phyloP scores from a whole-genome alignment of 1,140 invertebrate species.

The Drosophila chauvacae region DNA sequence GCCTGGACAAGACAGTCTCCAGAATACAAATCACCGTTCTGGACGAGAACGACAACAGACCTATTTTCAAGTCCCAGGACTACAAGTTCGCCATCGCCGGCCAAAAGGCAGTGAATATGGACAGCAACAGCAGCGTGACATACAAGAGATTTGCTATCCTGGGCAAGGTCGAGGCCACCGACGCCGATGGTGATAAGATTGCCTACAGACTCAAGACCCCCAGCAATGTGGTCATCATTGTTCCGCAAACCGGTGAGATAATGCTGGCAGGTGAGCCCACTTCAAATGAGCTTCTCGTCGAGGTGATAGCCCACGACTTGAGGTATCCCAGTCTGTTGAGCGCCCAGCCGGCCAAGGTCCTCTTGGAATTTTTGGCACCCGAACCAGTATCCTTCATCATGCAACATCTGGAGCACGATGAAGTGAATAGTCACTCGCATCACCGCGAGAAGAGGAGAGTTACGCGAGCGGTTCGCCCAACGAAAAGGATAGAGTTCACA shows the following conservation, averaged over 20 bases:
- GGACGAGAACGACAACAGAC: constrained; percentile 96
- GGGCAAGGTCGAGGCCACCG: constrained; percentile 92
- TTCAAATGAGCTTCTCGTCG: constrained; percentile 88
- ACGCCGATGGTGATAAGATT: constrained; percentile 94
- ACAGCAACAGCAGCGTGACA: constrained; percentile 85
- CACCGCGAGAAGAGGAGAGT: constrained; percentile 92
- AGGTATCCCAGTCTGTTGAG: constrained; percentile 89
- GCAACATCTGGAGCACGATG: constrained; percentile 85
- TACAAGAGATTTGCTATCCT: constrained; percentile 92
- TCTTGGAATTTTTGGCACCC: constrained; percentile 90
- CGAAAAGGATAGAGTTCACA: constrained; percentile 95
- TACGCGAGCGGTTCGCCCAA: constrained; percentile 94
- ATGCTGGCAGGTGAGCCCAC: constrained; percentile 92
- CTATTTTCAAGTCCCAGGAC: constrained; percentile 90
- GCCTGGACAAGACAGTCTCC: constrained; percentile 90
- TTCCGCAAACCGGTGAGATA: constrained; percentile 95
- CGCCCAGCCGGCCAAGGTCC: constrained; percentile 89
- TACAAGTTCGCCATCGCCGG: constrained; percentile 92
- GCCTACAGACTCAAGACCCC: constrained; percentile 92
- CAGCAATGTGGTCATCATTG: constrained; percentile 92
- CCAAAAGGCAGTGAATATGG: constrained; percentile 85
- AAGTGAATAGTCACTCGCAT: constrained; percentile 85
- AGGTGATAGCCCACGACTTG: constrained; percentile 93
- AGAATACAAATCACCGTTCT: constrained; percentile 90
- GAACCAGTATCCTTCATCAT: constrained; percentile 84